Evolutionary conservation across 2,113 vertebrate species (phyloP).

Genomic region (Australoheros scitulus): DNA sequence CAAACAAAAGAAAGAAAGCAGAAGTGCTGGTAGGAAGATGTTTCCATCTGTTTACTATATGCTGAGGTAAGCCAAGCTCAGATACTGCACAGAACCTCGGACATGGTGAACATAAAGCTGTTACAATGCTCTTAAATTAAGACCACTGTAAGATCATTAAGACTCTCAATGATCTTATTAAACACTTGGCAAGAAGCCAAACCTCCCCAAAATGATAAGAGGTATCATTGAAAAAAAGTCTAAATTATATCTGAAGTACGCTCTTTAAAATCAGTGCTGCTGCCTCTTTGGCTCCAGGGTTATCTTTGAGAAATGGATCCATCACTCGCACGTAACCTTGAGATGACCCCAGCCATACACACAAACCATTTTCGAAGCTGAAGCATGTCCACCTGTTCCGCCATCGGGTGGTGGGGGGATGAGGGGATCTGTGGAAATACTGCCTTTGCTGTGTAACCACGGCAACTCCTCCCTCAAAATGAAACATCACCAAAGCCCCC

Average conservation of each 20-base stretch:
- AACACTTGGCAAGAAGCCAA: background rate
- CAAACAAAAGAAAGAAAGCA: background rate
- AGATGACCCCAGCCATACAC: constrained; percentile 58
- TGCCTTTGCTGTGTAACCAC: constrained; percentile 75
- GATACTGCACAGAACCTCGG: background rate
- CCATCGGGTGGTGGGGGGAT: background rate
- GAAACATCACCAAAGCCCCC: constrained; percentile 55
- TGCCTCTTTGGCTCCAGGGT: background rate
- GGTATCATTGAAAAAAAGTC: background rate
- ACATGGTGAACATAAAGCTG: background rate
- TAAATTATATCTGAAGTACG: background rate
- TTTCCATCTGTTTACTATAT: background rate
- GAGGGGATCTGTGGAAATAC: constrained; percentile 24
- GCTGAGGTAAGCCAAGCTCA: background rate
- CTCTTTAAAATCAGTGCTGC: background rate
- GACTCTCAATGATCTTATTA: background rate
- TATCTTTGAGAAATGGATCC: background rate
- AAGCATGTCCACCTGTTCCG: constrained; percentile 52
- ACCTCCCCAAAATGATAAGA: background rate
- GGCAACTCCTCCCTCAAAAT: constrained; percentile 73
- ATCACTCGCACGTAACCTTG: constrained; percentile 60
- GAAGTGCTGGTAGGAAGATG: background rate
- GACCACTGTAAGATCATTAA: too few species aligned
- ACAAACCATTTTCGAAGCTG: constrained; percentile 14
- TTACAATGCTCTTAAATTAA: background rate